Evolutionary conservation across 2,797 vertebrate genomes (phyloP), one percentile per base, ranked within the genome.

Genomic region (Enteromius viviparus): DNA sequence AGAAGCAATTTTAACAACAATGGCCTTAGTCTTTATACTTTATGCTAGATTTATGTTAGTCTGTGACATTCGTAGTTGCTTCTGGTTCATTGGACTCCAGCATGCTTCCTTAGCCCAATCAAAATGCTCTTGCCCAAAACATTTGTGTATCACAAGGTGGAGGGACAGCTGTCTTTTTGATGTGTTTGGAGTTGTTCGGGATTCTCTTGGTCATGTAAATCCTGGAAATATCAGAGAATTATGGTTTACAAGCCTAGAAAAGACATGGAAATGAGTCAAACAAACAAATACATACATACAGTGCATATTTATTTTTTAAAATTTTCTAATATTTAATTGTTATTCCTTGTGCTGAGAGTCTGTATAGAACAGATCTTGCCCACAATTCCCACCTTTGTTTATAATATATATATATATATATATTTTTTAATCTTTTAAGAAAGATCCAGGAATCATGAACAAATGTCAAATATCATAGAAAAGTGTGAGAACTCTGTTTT

Each of bases 1-100:
- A 51, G 6, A 53, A 49, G 45, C 19, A 21, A 45, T 40, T 64
- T 75, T 40, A 49, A 76, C 82, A 74, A 78, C 21, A 32, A 23
- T 70, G 34, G 49, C 58, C 6, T 60, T 49, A 37, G 60, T 72
- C 42, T 71, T 23, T 58, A 45, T 37, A 72, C 49, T 34, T 53
- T 65, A 19, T 34, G 5, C 5, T 34, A 26, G 3, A 23, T 60
- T 58, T 2, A 3, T 34, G 42, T 51, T 47, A 51, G 42, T 29
- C 10, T 64, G 19, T 47, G 62, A 66, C 7, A 51, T 68, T 37
- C 7, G 34, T 1, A 29, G 65, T 12, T 49, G 19, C 51, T 53
- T 71, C 23, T 60, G 37, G n/a, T 62, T n/a, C 17, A n/a, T 34
- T 23, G 12, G 23, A 45, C 6, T 29, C 17, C 23, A 42, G 23